Evolutionary conservation across 2,888 invertebrate species (phyloP), one percentile per base, ranked within the genome.

Genomic region (Platerodrilus igneus): DNA sequence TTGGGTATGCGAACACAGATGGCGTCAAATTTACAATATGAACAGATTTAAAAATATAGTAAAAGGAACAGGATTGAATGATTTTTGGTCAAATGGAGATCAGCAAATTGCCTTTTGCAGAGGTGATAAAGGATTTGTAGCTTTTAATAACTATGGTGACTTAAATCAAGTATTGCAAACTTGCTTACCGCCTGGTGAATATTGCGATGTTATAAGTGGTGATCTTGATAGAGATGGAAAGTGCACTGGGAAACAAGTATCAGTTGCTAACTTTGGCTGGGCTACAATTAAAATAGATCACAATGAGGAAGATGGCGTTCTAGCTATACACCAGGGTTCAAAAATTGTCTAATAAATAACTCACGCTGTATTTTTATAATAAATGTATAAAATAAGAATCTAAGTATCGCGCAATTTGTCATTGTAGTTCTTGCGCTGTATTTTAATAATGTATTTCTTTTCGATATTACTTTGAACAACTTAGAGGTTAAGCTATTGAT

Each of bases 51-150:
- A 83, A 47, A 87, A 86, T 56, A 74, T 72, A 0, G 86, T 78
- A 0, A 72, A 71, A 6, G 74, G 67, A 15, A 76, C 80, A 0
- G 63, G 54, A 0, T 2, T 83, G 0, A 71, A 68, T 16, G 74
- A 77, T 56, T 92, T 89, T 88, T 90, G 89, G 86, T 82, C 84
- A 56, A 86, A 89, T 50, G 79, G 77, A 0, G 75, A 77, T 60
- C 83, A 86, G 59, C 89, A 91, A 68, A 89, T 92, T 34, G 82
- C 89, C 2, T 91, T 89, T 71, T 83, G 86, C 48, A 78, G 90
- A 8, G 88, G 87, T 0, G 72, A 76, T 33, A 60, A 56, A 47
- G 67, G 66, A 3, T 91, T 90, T 60, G 67, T 89, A n/a, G 89
- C 84, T 2, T 78, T 90, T 55, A 90, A 88, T 58, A 76, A 75